Conservation (phyloP, 2,113 vertebrate genomes). For the Oreochromis aureus region DNA sequence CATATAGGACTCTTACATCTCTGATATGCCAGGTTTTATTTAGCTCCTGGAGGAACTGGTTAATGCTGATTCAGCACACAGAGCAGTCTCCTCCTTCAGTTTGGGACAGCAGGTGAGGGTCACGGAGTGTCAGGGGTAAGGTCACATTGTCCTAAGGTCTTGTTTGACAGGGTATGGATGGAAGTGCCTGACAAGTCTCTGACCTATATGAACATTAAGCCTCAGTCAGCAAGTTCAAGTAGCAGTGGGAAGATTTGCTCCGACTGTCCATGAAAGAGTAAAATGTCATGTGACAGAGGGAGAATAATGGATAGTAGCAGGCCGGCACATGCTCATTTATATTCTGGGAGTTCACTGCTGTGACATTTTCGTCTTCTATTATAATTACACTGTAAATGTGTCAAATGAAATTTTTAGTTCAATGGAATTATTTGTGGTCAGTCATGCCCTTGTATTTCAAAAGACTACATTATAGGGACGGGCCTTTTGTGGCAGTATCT, state of each 20-base stretch:
- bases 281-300: conserved; percentile 29
- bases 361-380: conserved; percentile 21
- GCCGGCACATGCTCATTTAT: not conserved
- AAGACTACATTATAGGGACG: not conserved
- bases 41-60: not conserved
- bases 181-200: not conserved
- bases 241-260: not conserved
- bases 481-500: not conserved
- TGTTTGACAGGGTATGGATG: not conserved
- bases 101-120: conserved; percentile 10
- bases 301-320: not conserved
- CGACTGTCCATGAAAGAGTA: not conserved
- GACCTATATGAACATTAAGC: not conserved
- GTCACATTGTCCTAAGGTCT: not conserved
- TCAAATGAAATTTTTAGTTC: not conserved
- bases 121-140: not conserved
- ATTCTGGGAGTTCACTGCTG: not conserved
- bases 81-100: not conserved
- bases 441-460: not conserved
- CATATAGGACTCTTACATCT: not conserved
- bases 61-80: not conserved
- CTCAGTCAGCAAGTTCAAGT: conserved; percentile 17
- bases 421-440: not conserved
- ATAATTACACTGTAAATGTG: conserved; percentile 22
- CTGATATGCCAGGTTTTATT: not conserved